Evolutionary conservation across 2,797 vertebrate genomes (phyloP).

Genomic region (Lithobates pipiens): DNA sequence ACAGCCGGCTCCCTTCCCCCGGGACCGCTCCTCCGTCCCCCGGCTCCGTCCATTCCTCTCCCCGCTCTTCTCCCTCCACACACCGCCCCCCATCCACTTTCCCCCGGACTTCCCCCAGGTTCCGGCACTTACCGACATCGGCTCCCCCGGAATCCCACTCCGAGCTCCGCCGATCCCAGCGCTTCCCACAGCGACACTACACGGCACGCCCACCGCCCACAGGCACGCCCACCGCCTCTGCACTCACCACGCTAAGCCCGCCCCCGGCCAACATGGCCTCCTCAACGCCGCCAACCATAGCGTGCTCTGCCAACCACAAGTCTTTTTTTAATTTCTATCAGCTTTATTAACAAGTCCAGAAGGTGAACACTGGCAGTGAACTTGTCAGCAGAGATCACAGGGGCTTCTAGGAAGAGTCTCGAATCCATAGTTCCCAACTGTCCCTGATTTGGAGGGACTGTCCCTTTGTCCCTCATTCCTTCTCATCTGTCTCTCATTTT

Average conservation of each 20-base stretch:
- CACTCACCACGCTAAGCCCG: background rate
- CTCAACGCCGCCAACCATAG: slow-evolving; percentile 2
- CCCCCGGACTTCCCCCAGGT: slow-evolving; percentile 4
- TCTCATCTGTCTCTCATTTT: too few relatives aligned
- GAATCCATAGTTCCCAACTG: too few relatives aligned
- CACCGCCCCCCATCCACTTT: background rate
- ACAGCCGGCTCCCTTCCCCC: too few relatives aligned
- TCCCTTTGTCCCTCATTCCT: too few relatives aligned
- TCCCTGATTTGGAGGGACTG: too few relatives aligned
- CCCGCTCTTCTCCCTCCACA: background rate
- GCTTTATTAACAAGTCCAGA: slow-evolving; percentile 22
- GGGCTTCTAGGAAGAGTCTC: too few relatives aligned
- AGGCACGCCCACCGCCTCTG: slow-evolving; percentile 51
- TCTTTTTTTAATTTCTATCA: slow-evolving; percentile 29
- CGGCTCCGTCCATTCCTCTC: too few relatives aligned
- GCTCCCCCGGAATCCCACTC: slow-evolving; percentile 1
- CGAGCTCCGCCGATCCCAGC: background rate
- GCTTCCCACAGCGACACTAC: slow-evolving; percentile 43
- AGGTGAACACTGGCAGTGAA: background rate
- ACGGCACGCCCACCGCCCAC: background rate
- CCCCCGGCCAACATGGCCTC: background rate
- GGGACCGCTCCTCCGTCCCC: too few relatives aligned
- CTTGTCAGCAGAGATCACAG: background rate
- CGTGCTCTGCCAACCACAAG: slow-evolving; percentile 19
- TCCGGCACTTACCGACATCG: slow-evolving; percentile 35